phyloP scores from a whole-genome alignment of 2,113 vertebrate genomes.

The Sylvilagus bachmani region DNA sequence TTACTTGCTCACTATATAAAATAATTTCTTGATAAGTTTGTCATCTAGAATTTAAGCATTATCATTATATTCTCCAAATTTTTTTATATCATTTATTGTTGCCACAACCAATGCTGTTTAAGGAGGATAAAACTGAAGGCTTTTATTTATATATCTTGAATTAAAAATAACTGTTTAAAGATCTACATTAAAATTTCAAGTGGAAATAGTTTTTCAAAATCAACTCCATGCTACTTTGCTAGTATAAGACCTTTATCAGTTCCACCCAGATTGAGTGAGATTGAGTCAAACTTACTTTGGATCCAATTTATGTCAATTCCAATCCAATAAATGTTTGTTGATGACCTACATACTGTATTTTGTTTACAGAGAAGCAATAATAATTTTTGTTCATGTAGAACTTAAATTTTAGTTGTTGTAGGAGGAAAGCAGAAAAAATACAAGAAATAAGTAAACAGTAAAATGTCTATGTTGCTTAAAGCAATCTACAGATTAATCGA shows the following conservation, averaged over 20 bases:
- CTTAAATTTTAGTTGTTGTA: not conserved
- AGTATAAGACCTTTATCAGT: not conserved
- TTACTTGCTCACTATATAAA: slow-evolving; percentile 20
- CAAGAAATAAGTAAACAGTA: not conserved
- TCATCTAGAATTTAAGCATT: slow-evolving; percentile 21
- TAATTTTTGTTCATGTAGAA: not conserved
- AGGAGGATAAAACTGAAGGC: not conserved
- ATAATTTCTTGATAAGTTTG: slow-evolving; percentile 11
- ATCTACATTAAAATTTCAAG: not conserved
- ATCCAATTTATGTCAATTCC: not conserved
- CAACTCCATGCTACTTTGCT: not conserved
- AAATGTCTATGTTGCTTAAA: no score
- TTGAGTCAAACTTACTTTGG: not conserved
- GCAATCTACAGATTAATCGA: no score
- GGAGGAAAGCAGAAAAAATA: slow-evolving; percentile 14
- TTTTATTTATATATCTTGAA: slow-evolving; percentile 38
- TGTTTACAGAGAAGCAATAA: not conserved
- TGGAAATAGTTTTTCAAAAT: slow-evolving; percentile 5
- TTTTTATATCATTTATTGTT: slow-evolving; percentile 16
- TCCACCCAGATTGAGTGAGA: not conserved
- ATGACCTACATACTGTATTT: not conserved
- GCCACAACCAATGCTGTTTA: not conserved
- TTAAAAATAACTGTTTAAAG: not conserved
- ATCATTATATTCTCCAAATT: not conserved
- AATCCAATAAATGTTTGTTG: slow-evolving; percentile 40